Percentiles rank a stretch among this genome's conserved stretches.
These are phyloP conservation scores for Myotis daubentonii DNA, from an alignment of 2,797 vertebrate genomes.

Conservation along the genomic window DNA sequence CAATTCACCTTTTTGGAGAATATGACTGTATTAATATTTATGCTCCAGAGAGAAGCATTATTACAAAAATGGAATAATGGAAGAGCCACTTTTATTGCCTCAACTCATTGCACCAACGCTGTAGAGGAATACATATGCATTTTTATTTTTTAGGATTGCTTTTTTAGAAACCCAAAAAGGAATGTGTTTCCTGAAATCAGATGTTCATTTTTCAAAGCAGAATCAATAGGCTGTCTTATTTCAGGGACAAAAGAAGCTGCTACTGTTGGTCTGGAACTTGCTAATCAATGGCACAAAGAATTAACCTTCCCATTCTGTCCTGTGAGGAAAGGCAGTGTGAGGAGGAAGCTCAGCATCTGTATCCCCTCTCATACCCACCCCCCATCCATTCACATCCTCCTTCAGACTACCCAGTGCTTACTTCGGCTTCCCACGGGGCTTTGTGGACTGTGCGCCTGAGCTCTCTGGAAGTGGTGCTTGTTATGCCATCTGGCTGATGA, in stretches of 20 bases:
- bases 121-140: neutral
- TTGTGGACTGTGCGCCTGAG: neutral
- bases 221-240: constrained; percentile 46
- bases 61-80: constrained; percentile 37
- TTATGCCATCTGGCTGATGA: neutral
- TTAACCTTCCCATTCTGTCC: neutral
- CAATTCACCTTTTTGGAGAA: constrained; percentile 37
- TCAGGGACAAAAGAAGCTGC: neutral
- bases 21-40: constrained; percentile 63
- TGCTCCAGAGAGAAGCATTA: constrained; percentile 36
- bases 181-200: constrained; percentile 38
- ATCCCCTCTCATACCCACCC: neutral
- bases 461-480: neutral
- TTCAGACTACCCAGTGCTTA: neutral
- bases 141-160: constrained; percentile 42
- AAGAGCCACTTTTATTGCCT: neutral
- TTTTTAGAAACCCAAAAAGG: constrained; percentile 46
- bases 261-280: neutral
- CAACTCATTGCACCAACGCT: neutral
- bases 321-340: neutral
- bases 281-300: neutral
- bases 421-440: neutral
- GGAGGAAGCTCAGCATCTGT: accelerated
- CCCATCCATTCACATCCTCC: accelerated
- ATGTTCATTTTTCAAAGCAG: constrained; percentile 55